Conservation (phyloP, 1,140 invertebrate species). For the Carposina sasakii region DNA sequence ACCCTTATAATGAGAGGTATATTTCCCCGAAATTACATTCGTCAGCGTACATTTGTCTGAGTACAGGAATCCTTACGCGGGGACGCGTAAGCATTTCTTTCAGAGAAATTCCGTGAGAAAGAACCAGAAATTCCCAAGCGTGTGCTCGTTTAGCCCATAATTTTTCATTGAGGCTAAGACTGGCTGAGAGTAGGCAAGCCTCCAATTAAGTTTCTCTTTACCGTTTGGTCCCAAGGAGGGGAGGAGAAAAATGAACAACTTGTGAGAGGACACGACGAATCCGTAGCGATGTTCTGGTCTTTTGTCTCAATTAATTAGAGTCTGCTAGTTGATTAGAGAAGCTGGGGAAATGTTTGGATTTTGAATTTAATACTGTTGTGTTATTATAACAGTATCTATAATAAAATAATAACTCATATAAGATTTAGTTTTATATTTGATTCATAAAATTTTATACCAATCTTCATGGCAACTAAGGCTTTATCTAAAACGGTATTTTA, state of each 20-base stretch:
- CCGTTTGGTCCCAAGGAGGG: conserved; percentile 50
- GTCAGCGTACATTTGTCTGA: conserved; percentile 56
- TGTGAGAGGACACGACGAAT: conserved; percentile 7
- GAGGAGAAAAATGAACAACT: conserved; percentile 29
- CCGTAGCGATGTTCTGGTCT: too few relatives aligned
- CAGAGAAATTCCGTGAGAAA: conserved; percentile 39
- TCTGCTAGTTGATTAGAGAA: too few relatives aligned
- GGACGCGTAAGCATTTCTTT: conserved; percentile 47
- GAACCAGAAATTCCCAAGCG: conserved; percentile 54
- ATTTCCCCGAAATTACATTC: conserved; percentile 45
- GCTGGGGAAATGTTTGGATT: too few relatives aligned
- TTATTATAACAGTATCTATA: too few relatives aligned
- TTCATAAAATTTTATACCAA: too few relatives aligned
- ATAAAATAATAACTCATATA: too few relatives aligned
- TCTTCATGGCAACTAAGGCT: too few relatives aligned
- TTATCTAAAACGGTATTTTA: too few relatives aligned
- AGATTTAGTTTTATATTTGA: too few relatives aligned
- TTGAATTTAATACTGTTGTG: too few relatives aligned
- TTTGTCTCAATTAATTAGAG: too few relatives aligned
- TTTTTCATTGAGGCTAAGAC: conserved; percentile 69
- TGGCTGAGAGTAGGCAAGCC: conserved; percentile 58
- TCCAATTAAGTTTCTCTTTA: conserved; percentile 71
- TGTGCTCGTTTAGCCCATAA: conserved; percentile 66
- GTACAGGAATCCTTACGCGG: conserved; percentile 36
- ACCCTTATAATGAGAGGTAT: conserved; percentile 39